Evolutionary conservation across 2,888 invertebrate genomes (phyloP).

Genomic region (Amphiduros pacificus): DNA sequence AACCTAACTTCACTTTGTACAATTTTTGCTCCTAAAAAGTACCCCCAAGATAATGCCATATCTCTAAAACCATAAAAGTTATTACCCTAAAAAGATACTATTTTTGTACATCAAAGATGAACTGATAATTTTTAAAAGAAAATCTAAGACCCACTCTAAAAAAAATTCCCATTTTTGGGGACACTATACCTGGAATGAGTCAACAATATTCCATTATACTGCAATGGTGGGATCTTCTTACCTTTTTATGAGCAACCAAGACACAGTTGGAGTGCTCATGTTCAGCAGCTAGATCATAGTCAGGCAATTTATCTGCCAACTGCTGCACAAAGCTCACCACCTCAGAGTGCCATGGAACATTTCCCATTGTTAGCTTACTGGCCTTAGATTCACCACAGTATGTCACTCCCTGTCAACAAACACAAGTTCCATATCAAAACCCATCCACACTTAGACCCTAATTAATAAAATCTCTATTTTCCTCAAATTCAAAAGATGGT

Average conservation of each 20-base stretch:
- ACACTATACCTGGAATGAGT: too few species aligned
- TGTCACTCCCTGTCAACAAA: constrained; percentile 63
- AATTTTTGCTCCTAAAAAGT: too few species aligned
- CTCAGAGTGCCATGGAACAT: constrained; percentile 68
- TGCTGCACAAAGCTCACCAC: constrained; percentile 63
- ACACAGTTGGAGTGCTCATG: constrained; percentile 68
- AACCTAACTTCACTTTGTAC: too few species aligned
- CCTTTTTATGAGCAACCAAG: constrained; percentile 64
- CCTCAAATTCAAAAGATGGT: background rate
- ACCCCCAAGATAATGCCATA: too few species aligned
- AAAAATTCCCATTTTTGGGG: too few species aligned
- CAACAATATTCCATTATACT: too few species aligned
- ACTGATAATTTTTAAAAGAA: too few species aligned
- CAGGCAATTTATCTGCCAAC: constrained; percentile 59
- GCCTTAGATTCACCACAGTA: constrained; percentile 66
- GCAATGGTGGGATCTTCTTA: constrained; percentile 41
- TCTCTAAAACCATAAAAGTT: too few species aligned
- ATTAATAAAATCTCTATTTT: background rate
- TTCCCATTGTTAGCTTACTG: constrained; percentile 64
- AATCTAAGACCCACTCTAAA: too few species aligned
- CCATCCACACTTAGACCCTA: background rate
- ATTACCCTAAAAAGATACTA: too few species aligned
- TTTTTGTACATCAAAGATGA: too few species aligned
- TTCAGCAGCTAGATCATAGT: constrained; percentile 65
- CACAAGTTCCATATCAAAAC: background rate